Conservation (phyloP, 2,113 vertebrate species). For the Tragelaphus scriptus region DNA sequence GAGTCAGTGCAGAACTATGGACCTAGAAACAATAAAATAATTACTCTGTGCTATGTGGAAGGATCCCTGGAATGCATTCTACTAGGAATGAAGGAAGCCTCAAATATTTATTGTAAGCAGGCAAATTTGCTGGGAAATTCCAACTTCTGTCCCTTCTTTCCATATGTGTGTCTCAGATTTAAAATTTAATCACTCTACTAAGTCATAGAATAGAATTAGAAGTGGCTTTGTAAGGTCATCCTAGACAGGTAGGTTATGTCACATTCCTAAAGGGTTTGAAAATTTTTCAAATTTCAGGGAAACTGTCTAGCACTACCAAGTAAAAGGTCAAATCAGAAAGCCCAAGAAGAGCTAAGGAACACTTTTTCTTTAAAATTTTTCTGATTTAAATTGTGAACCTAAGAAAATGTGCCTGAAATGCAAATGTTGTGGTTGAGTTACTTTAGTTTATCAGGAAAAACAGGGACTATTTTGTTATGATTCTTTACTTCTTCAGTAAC, state of each 20-base stretch:
- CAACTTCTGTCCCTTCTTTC: neutral
- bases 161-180: neutral
- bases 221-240: constrained; percentile 66
- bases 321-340: constrained; percentile 68
- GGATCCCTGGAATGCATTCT: neutral
- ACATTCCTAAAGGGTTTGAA: constrained; percentile 59
- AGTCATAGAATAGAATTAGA: constrained; percentile 46
- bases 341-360: constrained; percentile 41
- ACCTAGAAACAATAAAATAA: neutral
- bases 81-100: neutral
- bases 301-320: constrained; percentile 52
- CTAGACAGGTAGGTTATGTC: constrained; percentile 49
- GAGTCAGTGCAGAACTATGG: neutral
- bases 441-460: constrained; percentile 50
- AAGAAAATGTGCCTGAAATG: constrained; percentile 43
- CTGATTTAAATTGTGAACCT: constrained; percentile 51
- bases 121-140: neutral
- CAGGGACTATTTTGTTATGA: constrained; percentile 53
- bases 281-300: constrained; percentile 62
- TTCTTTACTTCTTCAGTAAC: constrained; percentile 61
- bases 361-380: neutral
- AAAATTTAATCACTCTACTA: constrained; percentile 50
- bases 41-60: neutral
- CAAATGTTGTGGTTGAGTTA: constrained; percentile 7
- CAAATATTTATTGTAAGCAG: neutral